Evolutionary conservation across 2,888 invertebrate species (phyloP), one percentile per base, ranked within the genome.

Genomic region (Chymomyza fuscimana): DNA sequence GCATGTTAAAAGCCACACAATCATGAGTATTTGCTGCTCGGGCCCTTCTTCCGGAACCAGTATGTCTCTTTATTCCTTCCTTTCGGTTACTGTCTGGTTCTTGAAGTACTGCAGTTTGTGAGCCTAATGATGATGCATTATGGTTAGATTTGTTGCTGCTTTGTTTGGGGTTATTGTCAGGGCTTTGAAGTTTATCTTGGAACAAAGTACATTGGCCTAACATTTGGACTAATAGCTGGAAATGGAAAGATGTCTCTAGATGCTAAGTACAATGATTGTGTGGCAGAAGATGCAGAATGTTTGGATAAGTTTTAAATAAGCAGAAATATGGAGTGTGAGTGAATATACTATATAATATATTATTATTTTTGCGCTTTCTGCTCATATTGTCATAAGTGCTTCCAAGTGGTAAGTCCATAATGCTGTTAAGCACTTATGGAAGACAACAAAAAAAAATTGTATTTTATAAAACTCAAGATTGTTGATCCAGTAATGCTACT

Each of bases 61-160:
- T 2, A 46, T 7, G 32, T 32, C 32, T 32, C 40, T 46, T 46
- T 10, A 4, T 46, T 46, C 40, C 40, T 46, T 12, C 12, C 40
- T 12, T 12, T 46, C 40, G 12, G 12, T 0, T 10, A 46, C 40
- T 46, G 12, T 46, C 40, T 46, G 40, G n/a, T 54, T 16, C 7
- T n/a, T 54, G 54, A 54, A 54, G 54, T 54, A 19, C 15, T 22
- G 22, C 54, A 62, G 50, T 25, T 60, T 75, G n/a, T 36, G 51
- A 32, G 69, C 70, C 79, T 82, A 88, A 88, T 81, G 86, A 86
- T 88, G 81, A 82, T 88, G 72, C 86, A 88, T 86, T 83, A 81
- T 73, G 74, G 29, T 29, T 62, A 71, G 61, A 72, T 73, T 63
- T 70, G 51, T 60, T 46, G 40, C 12, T 46, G 40, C 40, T 46